These are phyloP conservation scores for Myotis lucifugus DNA, from an alignment of 2,113 vertebrate genomes.

Conservation along the genomic window DNA sequence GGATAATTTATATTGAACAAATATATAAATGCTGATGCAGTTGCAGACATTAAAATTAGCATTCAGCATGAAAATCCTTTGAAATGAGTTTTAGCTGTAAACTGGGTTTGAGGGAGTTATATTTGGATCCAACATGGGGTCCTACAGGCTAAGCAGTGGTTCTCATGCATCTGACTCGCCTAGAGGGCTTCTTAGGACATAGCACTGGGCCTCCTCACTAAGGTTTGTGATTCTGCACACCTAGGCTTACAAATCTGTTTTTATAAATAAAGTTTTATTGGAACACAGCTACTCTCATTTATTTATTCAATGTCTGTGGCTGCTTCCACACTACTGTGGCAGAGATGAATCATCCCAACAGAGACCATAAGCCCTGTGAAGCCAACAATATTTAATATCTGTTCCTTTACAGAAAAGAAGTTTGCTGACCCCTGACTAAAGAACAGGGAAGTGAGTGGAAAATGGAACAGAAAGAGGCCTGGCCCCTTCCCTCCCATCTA, in stretches of 20 bases:
- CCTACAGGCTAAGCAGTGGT: neutral
- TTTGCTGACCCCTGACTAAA: neutral
- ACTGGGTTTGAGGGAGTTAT: neutral
- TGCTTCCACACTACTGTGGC: neutral
- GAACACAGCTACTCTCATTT: neutral
- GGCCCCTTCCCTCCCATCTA: neutral
- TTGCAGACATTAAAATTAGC: neutral
- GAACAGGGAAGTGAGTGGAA: neutral
- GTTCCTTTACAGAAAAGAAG: neutral
- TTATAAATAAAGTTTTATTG: constrained; percentile 39
- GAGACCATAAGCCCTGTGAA: neutral
- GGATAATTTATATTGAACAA: constrained; percentile 58
- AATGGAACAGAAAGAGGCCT: neutral
- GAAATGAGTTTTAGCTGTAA: constrained; percentile 10
- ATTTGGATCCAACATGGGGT: neutral
- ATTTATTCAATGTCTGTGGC: neutral
- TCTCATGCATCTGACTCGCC: neutral
- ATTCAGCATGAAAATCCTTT: neutral
- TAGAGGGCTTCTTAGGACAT: neutral
- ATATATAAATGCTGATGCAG: neutral
- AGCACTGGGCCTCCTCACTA: neutral
- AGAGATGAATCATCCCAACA: neutral
- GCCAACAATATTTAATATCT: neutral
- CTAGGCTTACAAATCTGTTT: neutral
- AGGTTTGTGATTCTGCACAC: neutral